phyloP scores from a whole-genome alignment of 1,140 invertebrate genomes.

The Drosophila pachea region DNA sequence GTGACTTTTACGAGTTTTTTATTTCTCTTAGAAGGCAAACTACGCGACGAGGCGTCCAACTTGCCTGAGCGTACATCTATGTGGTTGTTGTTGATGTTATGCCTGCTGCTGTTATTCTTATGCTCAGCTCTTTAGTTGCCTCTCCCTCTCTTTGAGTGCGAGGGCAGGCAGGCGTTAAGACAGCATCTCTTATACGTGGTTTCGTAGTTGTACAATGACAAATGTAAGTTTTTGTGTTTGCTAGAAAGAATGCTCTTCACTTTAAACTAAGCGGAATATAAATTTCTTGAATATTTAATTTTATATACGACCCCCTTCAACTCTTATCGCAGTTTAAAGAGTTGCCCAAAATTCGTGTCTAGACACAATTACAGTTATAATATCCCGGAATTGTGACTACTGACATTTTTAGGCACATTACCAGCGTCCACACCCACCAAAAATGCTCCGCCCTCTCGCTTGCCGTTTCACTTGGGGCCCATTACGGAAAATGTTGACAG shows the following conservation, averaged over 20 bases:
- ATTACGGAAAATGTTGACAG: conserved; percentile 64
- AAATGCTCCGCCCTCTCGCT: not conserved
- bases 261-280: not conserved
- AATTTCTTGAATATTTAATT: not conserved
- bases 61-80: conserved; percentile 31
- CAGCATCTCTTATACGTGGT: conserved; percentile 25
- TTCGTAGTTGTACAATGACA: conserved; percentile 14
- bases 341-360: conserved; percentile 10
- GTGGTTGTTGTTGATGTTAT: not conserved
- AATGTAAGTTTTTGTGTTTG: not conserved
- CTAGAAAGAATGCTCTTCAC: not conserved
- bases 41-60: conserved; percentile 31
- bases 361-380: conserved; percentile 24
- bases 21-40: conserved; percentile 19
- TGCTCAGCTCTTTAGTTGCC: not conserved
- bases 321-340: not conserved
- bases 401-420: conserved; percentile 34
- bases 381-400: conserved; percentile 20
- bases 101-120: not conserved
- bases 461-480: conserved; percentile 51
- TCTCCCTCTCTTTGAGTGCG: not conserved
- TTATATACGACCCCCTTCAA: too few species aligned
- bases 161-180: conserved; percentile 33
- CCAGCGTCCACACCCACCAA: not conserved
- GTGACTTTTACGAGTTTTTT: conserved; percentile 40